phyloP scores from a whole-genome alignment of 2,888 invertebrate species.

The Rhopalosiphum nymphaeae region DNA sequence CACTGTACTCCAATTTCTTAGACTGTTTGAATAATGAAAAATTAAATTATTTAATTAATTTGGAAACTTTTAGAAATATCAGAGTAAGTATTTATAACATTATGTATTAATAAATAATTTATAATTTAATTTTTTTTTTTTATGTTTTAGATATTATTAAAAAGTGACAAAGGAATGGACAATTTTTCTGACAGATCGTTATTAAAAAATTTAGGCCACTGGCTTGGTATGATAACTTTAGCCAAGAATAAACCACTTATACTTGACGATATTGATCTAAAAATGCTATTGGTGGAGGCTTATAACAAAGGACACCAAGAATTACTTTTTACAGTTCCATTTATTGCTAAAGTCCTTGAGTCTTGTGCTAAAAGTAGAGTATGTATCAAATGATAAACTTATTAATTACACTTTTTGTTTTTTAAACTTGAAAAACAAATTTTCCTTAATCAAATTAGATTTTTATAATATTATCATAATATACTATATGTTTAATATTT shows the following conservation, averaged over 20 bases:
- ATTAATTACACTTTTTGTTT: background rate
- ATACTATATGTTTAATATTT: background rate
- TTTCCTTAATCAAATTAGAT: background rate
- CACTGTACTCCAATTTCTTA: slow-evolving; percentile 94
- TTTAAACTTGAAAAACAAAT: background rate
- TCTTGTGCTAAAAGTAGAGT: slow-evolving; percentile 95
- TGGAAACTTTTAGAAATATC: slow-evolving; percentile 96
- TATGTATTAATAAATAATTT: background rate
- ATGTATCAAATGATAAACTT: slow-evolving; percentile 65
- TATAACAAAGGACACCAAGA: slow-evolving; percentile 98
- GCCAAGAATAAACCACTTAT: slow-evolving; percentile 91
- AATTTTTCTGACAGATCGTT: slow-evolving; percentile 99
- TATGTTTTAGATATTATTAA: slow-evolving; percentile 78
- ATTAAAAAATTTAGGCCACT: slow-evolving; percentile 97
- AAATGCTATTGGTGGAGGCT: slow-evolving; percentile 94
- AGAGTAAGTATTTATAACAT: slow-evolving; percentile 74
- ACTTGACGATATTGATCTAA: slow-evolving; percentile 91
- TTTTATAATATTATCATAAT: background rate
- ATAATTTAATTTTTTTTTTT: slow-evolving; percentile 65
- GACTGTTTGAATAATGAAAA: slow-evolving; percentile 89
- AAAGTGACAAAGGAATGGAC: slow-evolving; percentile 97
- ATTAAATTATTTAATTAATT: slow-evolving; percentile 88
- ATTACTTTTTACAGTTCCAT: slow-evolving; percentile 96
- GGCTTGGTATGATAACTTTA: slow-evolving; percentile 97
- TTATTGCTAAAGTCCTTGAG: slow-evolving; percentile 97